Evolutionary conservation across 2,888 invertebrate species (phyloP), one percentile per base, ranked within the genome.

Genomic region (Emmelina monodactyla): DNA sequence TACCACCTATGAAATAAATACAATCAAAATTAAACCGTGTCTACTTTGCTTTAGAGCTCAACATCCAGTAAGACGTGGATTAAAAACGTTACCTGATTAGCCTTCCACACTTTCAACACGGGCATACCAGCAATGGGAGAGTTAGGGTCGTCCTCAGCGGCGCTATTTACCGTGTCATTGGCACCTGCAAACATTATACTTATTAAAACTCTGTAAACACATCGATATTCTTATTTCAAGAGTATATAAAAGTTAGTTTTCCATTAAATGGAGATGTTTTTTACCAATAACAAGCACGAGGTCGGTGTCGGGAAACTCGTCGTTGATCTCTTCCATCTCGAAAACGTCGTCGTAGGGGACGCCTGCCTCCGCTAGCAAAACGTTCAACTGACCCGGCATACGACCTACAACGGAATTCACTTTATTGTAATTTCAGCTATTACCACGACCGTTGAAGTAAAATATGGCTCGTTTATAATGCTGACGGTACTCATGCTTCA

Each of bases 121-220:
- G 94, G 94, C 94, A 94, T 94, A 40, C 94, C 94, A 15, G 94
- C 94, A 51, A 94, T 94, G 32, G 92, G 91, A 2, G 92, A 92
- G 62, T 92, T 90, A 13, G 94, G 94, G 60, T 94, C 94, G 52
- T 92, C 91, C 63, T 94, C 88, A 14, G 94, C 93, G 1, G 93
- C 92, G 42, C 91, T 91, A 73, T 94, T 94, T 10, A 94, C 93
- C 0, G 94, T 94, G 63, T 94, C 94, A 55, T 94, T 94, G 11
- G 94, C 94, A 41, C 94, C 81, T 81, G 42, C 3, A 41, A 40
- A 28, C 9, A 6, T 6, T 9, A 19, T 19, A 9, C 5, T 19
- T 6, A 19, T 19, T 19, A 19, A 6, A 19, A 19, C 19, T 9
- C 9, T 5, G 19, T 5, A 19, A 19, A 9, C 19, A 9, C 19